Evolutionary conservation across 1,140 invertebrate genomes (phyloP), one percentile per base, ranked within the genome.

Genomic region (Gerris buenoi): DNA sequence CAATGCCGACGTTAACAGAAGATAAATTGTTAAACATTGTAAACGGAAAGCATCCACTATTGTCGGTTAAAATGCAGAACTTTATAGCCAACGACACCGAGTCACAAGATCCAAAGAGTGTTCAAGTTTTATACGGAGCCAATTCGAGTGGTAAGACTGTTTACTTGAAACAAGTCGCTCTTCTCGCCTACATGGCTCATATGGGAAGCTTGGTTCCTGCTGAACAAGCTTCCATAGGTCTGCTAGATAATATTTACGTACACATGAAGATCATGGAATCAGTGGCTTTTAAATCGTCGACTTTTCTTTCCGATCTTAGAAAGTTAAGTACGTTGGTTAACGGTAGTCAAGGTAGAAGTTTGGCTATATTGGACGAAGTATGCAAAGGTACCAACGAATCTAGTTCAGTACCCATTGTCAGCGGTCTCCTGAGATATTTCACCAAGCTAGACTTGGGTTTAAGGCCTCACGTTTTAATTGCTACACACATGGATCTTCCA

Each of bases 61-160:
- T 88, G 69, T 86, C 92, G 73, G 71, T 86, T 23, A 81, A 80
- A 46, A 80, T 82, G 25, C 78, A 81, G 61, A 81, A 81, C 65
- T 91, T 87, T 76, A 85, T 93, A 1, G 80, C 88, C 0, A 95
- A 94, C 76, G 82, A 88, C 72, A 82, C 83, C 1, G 71, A 76
- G 59, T 86, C 86, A 59, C 82, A 81, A 15, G 73, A 74, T 1
- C 73, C 74, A 2, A 71, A 78, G 10, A 71, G 77, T 13, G 81
- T 94, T 1, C 90, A 90, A 74, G 81, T 96, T 27, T 73, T 97
- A 15, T 93, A 90, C 1, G 91, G 93, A 0, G 90, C 93, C 0
- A 97, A 97, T 78, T 85, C 90, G 10, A 91, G 90, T 75, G 94
- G 94, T 0, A 97, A 97, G 78, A 95, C 89, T 71, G 84, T 95